These are phyloP conservation scores for Rhinolophus ferrumequinum DNA, from an alignment of 2,113 vertebrate species.

Conservation along the genomic window DNA sequence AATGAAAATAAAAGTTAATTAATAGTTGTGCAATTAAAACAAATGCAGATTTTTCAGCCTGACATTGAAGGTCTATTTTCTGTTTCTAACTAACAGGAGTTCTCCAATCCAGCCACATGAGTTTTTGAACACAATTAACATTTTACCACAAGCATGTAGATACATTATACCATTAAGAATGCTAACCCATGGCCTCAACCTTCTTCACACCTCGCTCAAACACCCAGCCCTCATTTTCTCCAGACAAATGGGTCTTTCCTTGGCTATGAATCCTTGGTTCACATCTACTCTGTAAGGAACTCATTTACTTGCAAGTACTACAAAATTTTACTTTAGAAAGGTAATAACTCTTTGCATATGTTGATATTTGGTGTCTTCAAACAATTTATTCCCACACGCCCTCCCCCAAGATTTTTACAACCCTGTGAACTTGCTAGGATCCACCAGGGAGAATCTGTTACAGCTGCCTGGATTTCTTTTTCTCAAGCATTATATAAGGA, in stretches of 20 bases:
- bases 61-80: not conserved
- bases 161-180: not conserved
- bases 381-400: not conserved
- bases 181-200: not conserved
- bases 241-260: not conserved
- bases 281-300: not conserved
- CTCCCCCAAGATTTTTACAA: not conserved
- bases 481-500: not conserved
- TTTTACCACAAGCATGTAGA: not conserved
- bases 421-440: not conserved
- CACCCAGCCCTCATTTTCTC: not conserved
- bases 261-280: not conserved
- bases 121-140: not conserved
- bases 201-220: not conserved
- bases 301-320: not conserved
- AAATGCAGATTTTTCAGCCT: not conserved
- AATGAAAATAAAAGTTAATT: conserved; percentile 22
- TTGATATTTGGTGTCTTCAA: not conserved
- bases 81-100: not conserved
- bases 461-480: not conserved
- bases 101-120: not conserved
- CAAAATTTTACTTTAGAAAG: not conserved
- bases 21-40: not conserved
- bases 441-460: not conserved
- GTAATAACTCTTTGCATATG: not conserved